These are phyloP conservation scores for Monochamus alternatus DNA, from an alignment of 2,888 invertebrate species.

Conservation along the genomic window DNA sequence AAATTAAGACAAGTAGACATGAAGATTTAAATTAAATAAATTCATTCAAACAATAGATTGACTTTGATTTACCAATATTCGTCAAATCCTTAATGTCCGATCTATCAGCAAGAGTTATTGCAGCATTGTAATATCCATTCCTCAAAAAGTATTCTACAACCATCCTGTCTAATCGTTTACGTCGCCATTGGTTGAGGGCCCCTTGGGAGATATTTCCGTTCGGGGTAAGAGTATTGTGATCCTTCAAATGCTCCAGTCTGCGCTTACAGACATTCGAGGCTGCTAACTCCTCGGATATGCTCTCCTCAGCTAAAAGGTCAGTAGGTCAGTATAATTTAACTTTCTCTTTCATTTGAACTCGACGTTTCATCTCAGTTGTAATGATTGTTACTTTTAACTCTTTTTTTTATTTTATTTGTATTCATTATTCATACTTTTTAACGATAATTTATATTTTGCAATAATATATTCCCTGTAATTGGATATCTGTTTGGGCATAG, in stretches of 20 bases:
- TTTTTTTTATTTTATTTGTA: no score
- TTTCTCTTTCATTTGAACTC: no score
- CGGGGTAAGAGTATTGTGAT: conserved; percentile 73
- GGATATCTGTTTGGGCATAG: no score
- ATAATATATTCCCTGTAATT: no score
- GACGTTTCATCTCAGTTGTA: no score
- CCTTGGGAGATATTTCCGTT: conserved; percentile 70
- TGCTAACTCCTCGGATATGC: conserved; percentile 91
- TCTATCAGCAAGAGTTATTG: conserved; percentile 88
- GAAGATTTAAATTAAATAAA: no score
- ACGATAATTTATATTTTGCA: no score
- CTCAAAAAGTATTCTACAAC: conserved; percentile 96
- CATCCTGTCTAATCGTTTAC: conserved; percentile 93
- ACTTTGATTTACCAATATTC: conserved; percentile 81
- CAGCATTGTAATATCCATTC: conserved; percentile 96
- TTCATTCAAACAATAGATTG: background rate
- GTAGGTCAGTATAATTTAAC: background rate
- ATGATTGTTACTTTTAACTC: no score
- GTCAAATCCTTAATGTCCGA: conserved; percentile 89
- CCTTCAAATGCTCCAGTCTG: conserved; percentile 93
- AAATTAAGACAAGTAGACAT: conserved; percentile 39
- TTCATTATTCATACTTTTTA: no score
- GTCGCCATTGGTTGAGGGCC: conserved; percentile 84
- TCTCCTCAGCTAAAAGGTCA: conserved; percentile 82
- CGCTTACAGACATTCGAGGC: conserved; percentile 94